Conservation (phyloP, 2,888 invertebrate species). For the Aphrophora alni region DNA sequence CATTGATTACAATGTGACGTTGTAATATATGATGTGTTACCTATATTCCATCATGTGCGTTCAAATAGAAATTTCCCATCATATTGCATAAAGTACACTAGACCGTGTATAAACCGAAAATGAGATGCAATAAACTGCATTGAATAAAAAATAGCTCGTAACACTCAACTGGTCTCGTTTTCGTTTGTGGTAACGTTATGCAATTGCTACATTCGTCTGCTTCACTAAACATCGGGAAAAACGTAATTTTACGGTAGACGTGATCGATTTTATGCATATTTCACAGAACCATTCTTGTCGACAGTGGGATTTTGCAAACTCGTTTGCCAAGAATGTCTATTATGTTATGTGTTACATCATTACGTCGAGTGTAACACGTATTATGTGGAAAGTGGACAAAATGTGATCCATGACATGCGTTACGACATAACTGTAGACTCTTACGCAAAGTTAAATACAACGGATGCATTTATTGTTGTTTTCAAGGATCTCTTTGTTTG, state of each 20-base stretch:
- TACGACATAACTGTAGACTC: not conserved
- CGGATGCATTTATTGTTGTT: not conserved
- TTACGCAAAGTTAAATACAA: not conserved
- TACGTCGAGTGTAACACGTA: not conserved
- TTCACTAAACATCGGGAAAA: not conserved
- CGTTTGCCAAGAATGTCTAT: not conserved
- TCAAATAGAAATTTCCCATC: too few relatives aligned
- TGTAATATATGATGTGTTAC: too few relatives aligned
- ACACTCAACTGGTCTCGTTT: too few relatives aligned
- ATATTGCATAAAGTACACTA: too few relatives aligned
- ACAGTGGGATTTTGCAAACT: not conserved
- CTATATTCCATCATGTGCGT: too few relatives aligned
- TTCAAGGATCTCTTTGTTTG: not conserved
- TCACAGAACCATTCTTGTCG: not conserved
- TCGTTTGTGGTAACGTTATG: not conserved
- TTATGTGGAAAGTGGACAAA: not conserved
- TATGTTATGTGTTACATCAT: not conserved
- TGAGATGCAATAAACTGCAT: too few relatives aligned
- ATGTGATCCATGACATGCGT: not conserved
- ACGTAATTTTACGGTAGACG: not conserved
- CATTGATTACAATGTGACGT: too few relatives aligned
- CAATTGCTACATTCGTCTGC: not conserved
- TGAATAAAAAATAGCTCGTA: too few relatives aligned
- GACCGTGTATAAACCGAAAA: too few relatives aligned
- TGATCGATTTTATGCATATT: not conserved